Conservation (phyloP, 2,797 vertebrate species). For the Astyanax mexicanus region DNA sequence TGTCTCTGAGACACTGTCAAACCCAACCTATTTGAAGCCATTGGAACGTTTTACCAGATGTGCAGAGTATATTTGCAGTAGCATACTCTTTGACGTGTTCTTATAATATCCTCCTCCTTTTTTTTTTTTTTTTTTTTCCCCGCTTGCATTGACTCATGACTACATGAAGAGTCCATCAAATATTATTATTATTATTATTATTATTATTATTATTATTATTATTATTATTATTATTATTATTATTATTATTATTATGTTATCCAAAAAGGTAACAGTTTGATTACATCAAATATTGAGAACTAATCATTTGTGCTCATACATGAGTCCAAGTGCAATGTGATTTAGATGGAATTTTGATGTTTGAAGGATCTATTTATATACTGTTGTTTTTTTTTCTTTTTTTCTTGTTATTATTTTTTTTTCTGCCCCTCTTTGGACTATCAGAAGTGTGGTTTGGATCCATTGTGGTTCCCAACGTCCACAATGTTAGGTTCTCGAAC, state of each 20-base stretch:
- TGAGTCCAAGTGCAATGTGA: slow-evolving; percentile 34
- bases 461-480: slow-evolving; percentile 12
- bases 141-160: not conserved
- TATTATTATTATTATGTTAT: no score
- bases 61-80: slow-evolving; percentile 43
- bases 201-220: no score
- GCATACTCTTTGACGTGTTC: slow-evolving; percentile 10
- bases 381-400: not conserved
- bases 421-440: not conserved
- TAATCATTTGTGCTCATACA: slow-evolving; percentile 40
- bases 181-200: no score
- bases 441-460: slow-evolving; percentile 6
- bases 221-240: no score
- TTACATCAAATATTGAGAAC: slow-evolving; percentile 29
- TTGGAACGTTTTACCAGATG: slow-evolving; percentile 57
- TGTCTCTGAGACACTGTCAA: slow-evolving; percentile 61
- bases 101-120: not conserved
- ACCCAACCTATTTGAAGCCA: slow-evolving; percentile 65
- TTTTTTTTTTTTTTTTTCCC: no score
- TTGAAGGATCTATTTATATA: slow-evolving; percentile 47
- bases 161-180: slow-evolving; percentile 21
- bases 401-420: no score
- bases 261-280: slow-evolving; percentile 25
- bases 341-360: slow-evolving; percentile 15
- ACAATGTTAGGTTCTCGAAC: slow-evolving; percentile 22